Conservation (phyloP, 1,140 invertebrate genomes). For the Spodoptera litura region DNA sequence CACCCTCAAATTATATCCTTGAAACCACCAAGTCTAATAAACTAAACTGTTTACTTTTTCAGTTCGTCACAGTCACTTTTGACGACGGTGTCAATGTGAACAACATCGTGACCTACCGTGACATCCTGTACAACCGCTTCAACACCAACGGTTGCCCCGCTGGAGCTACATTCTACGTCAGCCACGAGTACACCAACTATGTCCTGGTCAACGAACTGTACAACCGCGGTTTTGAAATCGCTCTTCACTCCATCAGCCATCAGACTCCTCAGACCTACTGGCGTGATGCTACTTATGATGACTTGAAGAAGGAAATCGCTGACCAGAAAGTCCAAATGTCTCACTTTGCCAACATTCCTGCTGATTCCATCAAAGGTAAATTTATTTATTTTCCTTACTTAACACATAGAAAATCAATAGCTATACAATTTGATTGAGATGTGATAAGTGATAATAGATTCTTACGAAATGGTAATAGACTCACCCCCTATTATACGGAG, state of each 20-base stretch:
- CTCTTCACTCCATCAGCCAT: constrained; percentile 88
- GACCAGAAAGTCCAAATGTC: constrained; percentile 86
- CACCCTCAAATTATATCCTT: no score
- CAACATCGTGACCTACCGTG: constrained; percentile 89
- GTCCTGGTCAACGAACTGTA: constrained; percentile 88
- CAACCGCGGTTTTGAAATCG: constrained; percentile 90
- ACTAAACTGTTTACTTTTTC: constrained; percentile 39
- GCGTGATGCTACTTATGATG: constrained; percentile 77
- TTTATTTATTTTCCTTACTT: background rate
- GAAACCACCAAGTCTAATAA: no score
- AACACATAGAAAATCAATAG: no score
- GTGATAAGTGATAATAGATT: no score
- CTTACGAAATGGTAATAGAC: no score
- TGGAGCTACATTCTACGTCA: constrained; percentile 89
- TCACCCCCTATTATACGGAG: no score
- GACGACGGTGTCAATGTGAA: constrained; percentile 89
- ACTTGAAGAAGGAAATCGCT: constrained; percentile 86
- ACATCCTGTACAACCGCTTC: constrained; percentile 86
- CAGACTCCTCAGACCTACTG: constrained; percentile 83
- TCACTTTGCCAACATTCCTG: constrained; percentile 87
- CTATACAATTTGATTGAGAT: no score
- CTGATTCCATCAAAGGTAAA: constrained; percentile 80
- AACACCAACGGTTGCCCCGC: constrained; percentile 89
- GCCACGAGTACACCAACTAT: constrained; percentile 91
- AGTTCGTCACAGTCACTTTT: constrained; percentile 90